Evolutionary conservation across 2,888 invertebrate genomes (phyloP).

Genomic region (Eulithis testata): DNA sequence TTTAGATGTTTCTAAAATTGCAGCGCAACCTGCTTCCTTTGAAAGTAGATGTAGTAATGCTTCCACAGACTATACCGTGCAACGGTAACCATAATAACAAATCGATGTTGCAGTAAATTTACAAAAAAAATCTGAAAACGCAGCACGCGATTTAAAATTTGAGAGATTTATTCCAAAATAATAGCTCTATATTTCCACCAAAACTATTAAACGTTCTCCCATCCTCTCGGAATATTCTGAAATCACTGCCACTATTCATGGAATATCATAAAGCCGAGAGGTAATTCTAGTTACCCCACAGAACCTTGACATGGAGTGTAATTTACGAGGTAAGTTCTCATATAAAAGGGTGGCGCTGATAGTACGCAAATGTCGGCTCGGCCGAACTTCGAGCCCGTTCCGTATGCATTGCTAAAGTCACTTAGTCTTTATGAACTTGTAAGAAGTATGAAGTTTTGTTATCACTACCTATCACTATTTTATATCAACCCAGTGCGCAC

Average conservation of each 20-base stretch:
- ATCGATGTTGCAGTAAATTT: no score
- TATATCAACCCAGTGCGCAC: no score
- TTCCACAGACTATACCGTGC: no score
- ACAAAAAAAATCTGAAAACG: no score
- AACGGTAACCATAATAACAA: no score
- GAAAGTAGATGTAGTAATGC: background rate
- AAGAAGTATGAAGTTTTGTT: background rate
- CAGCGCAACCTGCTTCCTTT: constrained; percentile 1
- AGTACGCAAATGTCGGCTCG: constrained; percentile 48
- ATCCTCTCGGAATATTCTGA: background rate
- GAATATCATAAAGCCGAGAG: constrained; percentile 12
- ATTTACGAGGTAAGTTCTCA: constrained; percentile 60
- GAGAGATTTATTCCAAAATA: no score
- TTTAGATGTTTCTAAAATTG: constrained; percentile 11
- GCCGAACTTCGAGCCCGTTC: constrained; percentile 52
- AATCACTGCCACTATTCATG: background rate
- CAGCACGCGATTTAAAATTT: no score
- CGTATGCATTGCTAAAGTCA: constrained; percentile 44
- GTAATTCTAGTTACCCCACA: constrained; percentile 12
- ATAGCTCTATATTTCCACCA: no score
- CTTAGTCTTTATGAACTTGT: constrained; percentile 22
- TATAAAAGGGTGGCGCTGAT: constrained; percentile 55
- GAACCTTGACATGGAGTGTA: constrained; percentile 42
- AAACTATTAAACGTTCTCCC: background rate
- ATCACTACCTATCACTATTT: no score